Conservation (phyloP, 2,797 vertebrate genomes). For the Sebastes taczanowskii region DNA sequence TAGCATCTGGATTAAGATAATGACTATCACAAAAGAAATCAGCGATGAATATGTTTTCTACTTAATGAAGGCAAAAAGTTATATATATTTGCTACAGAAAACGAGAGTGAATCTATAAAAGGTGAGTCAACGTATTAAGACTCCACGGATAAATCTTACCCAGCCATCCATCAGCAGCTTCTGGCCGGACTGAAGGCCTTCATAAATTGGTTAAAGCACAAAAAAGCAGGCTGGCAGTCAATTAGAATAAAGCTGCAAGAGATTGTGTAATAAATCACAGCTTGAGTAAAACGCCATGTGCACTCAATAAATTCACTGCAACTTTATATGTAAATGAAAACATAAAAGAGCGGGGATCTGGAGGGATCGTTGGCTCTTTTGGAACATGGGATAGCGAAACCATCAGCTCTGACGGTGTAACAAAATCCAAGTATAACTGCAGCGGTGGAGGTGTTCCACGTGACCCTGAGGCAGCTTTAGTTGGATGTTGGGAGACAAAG, state of each 20-base stretch:
- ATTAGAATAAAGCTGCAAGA: constrained; percentile 57
- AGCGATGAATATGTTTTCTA: not conserved
- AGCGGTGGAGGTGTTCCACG: constrained; percentile 44
- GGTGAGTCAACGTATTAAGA: not conserved
- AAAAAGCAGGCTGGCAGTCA: constrained; percentile 42
- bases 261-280: constrained; percentile 65
- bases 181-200: constrained; percentile 15
- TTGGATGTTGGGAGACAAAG: constrained; percentile 33
- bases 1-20: constrained; percentile 27
- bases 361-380: constrained; percentile 14
- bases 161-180: constrained; percentile 15
- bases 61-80: not conserved
- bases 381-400: constrained; percentile 33
- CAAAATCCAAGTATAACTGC: constrained; percentile 39
- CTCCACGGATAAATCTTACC: not conserved
- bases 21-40: not conserved
- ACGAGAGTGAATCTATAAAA: not conserved
- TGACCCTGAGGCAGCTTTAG: constrained; percentile 41
- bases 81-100: not conserved
- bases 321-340: constrained; percentile 70
- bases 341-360: constrained; percentile 37
- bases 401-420: constrained; percentile 40
- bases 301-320: constrained; percentile 60
- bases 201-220: constrained; percentile 42
- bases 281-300: constrained; percentile 64